phyloP scores from a whole-genome alignment of 1,140 invertebrate genomes.

The Propsilocerus akamusi region DNA sequence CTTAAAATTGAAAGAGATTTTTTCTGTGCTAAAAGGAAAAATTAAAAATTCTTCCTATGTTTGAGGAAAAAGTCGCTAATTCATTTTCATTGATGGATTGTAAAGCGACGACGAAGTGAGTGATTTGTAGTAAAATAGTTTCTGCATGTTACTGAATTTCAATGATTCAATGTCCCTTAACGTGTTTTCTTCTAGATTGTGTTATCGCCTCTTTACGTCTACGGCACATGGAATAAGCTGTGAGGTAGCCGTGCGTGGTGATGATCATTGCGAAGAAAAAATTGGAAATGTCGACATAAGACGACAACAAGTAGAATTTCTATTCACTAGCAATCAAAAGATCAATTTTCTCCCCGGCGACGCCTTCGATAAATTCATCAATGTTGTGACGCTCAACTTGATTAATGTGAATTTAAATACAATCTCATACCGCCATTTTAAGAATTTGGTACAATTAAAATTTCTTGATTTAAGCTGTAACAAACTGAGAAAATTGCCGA shows the following conservation, averaged over 20 bases:
- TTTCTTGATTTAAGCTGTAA: conserved; percentile 1
- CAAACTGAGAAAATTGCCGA: conserved; percentile 1
- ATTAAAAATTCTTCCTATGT: no score
- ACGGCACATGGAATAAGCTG: not conserved
- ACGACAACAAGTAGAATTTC: not conserved
- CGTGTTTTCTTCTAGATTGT: not conserved
- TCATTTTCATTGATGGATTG: no score
- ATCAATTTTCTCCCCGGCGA: not conserved
- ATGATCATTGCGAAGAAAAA: not conserved
- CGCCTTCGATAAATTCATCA: not conserved
- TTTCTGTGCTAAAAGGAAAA: no score
- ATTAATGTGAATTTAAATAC: not conserved
- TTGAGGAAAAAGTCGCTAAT: no score
- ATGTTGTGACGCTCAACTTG: not conserved
- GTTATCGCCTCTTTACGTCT: not conserved
- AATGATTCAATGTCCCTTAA: no score
- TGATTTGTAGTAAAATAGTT: no score
- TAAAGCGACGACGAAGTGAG: no score
- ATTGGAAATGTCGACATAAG: not conserved
- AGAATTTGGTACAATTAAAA: not conserved
- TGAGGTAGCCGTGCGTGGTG: not conserved
- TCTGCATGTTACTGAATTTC: no score
- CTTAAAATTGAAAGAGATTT: no score
- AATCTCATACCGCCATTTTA: not conserved
- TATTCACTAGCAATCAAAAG: not conserved